These are phyloP conservation scores for Enoplosus armatus DNA, from an alignment of 2,797 vertebrate genomes.

Conservation along the genomic window DNA sequence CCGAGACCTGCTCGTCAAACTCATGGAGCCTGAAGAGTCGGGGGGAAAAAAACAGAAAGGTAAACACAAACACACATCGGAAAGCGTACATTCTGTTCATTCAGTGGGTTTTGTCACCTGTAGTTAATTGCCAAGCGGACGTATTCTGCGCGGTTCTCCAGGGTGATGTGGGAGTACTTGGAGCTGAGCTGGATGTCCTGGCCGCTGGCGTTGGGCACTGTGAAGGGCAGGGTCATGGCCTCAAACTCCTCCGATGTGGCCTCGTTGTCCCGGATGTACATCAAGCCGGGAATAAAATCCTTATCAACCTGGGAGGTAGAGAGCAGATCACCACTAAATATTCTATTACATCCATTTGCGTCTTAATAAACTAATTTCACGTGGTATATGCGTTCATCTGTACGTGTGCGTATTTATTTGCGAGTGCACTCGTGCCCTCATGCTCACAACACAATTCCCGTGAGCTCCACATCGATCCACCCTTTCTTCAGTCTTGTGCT, in stretches of 20 bases:
- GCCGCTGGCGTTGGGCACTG: slow-evolving; percentile 96
- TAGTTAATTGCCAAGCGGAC: slow-evolving; percentile 98
- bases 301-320: slow-evolving; percentile 92
- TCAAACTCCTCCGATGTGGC: slow-evolving; percentile 97
- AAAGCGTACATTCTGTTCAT: not conserved
- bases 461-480: slow-evolving; percentile 28
- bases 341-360: not conserved
- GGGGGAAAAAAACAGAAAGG: not conserved
- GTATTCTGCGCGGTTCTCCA: slow-evolving; percentile 96
- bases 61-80: not conserved
- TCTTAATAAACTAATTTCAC: not conserved
- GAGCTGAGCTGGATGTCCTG: slow-evolving; percentile 98
- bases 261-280: slow-evolving; percentile 99
- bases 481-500: slow-evolving; percentile 67
- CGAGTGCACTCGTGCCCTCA: not conserved
- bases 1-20: slow-evolving; percentile 98
- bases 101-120: slow-evolving; percentile 83
- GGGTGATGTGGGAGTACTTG: slow-evolving; percentile 95
- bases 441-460: slow-evolving; percentile 24
- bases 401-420: not conserved
- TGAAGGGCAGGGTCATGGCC: slow-evolving; percentile 97
- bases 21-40: slow-evolving; percentile 91
- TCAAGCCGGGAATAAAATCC: slow-evolving; percentile 98
- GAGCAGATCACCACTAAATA: not conserved
- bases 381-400: not conserved